Base-by-base conservation (phyloP, 2,113 vertebrate genomes). In the Nestor notabilis region DNA sequence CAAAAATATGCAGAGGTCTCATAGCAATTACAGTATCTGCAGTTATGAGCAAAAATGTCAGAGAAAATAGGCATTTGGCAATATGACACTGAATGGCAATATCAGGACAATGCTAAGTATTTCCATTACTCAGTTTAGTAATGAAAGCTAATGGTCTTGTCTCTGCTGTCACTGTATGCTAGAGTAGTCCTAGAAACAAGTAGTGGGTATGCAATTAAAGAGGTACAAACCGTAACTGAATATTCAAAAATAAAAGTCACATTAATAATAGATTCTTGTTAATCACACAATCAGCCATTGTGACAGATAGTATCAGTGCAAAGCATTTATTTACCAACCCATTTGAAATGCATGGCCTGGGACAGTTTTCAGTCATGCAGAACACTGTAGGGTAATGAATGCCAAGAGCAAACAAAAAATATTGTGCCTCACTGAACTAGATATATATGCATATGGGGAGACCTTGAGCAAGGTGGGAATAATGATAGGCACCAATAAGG, bases 171-270 rank as follows among this genome's bases (percentile, higher is more conserved):
- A 72, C 55, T 52, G 41, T 46, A 41, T 71, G 24, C 69, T 63
- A 65, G 43, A 75, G 60, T 11, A 90, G 66, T 72, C 71, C 69
- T 82, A 44, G 37, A 89, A 90, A 91, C 78, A 94, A 90, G 46
- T 29, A 75, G 44, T 56, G 63, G 37, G 63, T 18, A 68, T 82
- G 64, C 71, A 89, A 80, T 27, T 95, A 71, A 90, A 76, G n/a
- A 84, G 27, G 46, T 66, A 84, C 29, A 69, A 90, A 87, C 6
- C 65, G 4, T 41, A 94, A 92, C 2, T 68, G 24, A 90, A 89
- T 91, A 87, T 89, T 95, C 31, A 90, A 83, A 96, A 97, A 61
- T 89, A 71, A 89, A 90, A 84, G 11, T 74, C 87, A 74, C 5
- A 20, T 87, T 64, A 90, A 17, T 71, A 82, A 72, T 20, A 79